These are phyloP conservation scores for Otis tarda DNA, from an alignment of 2,113 vertebrate genomes.

Conservation along the genomic window DNA sequence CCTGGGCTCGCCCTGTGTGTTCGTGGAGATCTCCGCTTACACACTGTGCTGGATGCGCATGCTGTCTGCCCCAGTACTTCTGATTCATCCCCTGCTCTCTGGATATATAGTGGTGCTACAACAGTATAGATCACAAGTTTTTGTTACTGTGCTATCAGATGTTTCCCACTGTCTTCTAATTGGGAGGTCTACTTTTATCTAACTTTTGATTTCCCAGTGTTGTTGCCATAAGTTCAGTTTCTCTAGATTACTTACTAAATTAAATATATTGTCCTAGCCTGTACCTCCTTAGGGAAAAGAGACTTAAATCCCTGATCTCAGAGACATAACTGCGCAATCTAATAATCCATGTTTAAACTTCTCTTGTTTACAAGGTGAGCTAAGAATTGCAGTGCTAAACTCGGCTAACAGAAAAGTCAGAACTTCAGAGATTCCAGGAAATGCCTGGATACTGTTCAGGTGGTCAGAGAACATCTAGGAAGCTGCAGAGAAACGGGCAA, in stretches of 20 bases:
- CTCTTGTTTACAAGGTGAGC: background rate
- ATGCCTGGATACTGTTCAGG: background rate
- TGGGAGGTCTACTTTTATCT: background rate
- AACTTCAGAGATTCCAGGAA: slow-evolving; percentile 7
- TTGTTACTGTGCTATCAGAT: background rate
- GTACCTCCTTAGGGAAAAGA: background rate
- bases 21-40: rapidly evolving
- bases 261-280: rapidly evolving
- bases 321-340: background rate
- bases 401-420: background rate
- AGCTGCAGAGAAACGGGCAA: background rate
- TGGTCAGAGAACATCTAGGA: background rate
- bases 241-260: background rate
- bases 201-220: background rate
- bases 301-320: background rate
- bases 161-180: background rate
- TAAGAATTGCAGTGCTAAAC: background rate
- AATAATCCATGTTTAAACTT: background rate
- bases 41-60: rapidly evolving
- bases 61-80: background rate
- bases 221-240: background rate
- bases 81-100: background rate
- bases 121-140: too few relatives aligned
- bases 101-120: background rate
- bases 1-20: rapidly evolving